Conservation (phyloP, 2,888 invertebrate genomes). For the Hecatera dysodea region DNA sequence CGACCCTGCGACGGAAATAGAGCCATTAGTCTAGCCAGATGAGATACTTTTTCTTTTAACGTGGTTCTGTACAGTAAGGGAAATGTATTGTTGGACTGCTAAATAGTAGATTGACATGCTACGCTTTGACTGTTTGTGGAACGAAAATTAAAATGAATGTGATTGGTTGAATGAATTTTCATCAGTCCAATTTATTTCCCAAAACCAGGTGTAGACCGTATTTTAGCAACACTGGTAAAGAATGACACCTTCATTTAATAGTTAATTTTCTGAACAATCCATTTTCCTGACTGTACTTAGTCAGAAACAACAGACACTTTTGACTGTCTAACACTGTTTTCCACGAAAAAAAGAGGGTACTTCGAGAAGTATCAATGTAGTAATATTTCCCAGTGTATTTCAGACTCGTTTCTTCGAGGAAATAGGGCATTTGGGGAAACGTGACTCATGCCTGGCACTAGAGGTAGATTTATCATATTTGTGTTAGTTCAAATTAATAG, state of each 20-base stretch:
- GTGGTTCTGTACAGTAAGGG: not conserved
- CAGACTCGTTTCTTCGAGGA: conserved; percentile 15
- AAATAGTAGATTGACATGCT: not conserved
- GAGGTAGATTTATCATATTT: conserved; percentile 36
- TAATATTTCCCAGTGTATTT: conserved; percentile 17
- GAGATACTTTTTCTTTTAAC: conserved; percentile 30
- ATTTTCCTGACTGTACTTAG: not conserved
- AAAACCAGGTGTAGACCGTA: not conserved
- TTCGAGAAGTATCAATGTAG: conserved; percentile 21
- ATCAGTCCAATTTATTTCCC: not conserved
- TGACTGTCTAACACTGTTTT: not conserved
- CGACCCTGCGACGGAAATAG: conserved; percentile 92
- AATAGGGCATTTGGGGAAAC: conserved; percentile 32
- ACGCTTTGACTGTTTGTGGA: not conserved
- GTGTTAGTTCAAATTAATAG: conserved; percentile 42
- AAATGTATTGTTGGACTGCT: too few species aligned
- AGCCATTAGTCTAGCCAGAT: conserved; percentile 46
- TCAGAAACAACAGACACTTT: not conserved
- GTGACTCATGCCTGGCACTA: conserved; percentile 19
- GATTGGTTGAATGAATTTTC: not conserved
- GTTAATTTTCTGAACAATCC: not conserved
- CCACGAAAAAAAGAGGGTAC: not conserved
- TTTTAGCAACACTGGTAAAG: not conserved
- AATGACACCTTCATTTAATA: not conserved
- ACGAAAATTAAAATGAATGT: not conserved